These are phyloP conservation scores for Delphinapterus leucas DNA, from an alignment of 2,113 vertebrate genomes.

Conservation along the genomic window DNA sequence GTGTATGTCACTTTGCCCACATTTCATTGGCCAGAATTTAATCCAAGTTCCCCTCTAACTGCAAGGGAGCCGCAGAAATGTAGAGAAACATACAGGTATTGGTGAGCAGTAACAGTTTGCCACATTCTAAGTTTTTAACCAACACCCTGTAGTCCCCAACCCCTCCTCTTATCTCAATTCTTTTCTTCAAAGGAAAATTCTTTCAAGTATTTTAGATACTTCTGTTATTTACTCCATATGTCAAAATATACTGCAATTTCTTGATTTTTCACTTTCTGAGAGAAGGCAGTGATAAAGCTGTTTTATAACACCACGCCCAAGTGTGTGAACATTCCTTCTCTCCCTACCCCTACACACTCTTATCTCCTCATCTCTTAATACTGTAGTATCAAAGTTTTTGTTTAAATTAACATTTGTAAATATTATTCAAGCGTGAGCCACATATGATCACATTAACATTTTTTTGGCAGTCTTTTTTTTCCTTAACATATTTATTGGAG, in stretches of 20 bases:
- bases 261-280: conserved; percentile 15
- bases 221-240: background rate
- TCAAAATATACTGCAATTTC: background rate
- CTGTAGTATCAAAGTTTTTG: background rate
- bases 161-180: background rate
- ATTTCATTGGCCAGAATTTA: background rate
- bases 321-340: background rate
- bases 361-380: background rate
- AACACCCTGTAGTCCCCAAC: background rate
- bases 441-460: background rate
- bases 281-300: background rate
- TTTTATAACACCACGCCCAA: background rate
- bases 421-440: background rate
- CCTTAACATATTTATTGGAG: too few relatives aligned
- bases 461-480: too few relatives aligned
- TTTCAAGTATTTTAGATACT: background rate
- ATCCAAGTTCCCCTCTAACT: background rate
- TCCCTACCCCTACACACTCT: background rate
- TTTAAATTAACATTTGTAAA: background rate
- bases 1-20: background rate
- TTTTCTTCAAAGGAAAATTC: background rate
- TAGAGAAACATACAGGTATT: background rate
- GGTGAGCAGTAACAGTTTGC: background rate
- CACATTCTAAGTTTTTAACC: background rate
- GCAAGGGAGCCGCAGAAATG: background rate